Evolutionary conservation across 2,797 vertebrate genomes (phyloP).

Genomic region (Syngnathus rostellatus): DNA sequence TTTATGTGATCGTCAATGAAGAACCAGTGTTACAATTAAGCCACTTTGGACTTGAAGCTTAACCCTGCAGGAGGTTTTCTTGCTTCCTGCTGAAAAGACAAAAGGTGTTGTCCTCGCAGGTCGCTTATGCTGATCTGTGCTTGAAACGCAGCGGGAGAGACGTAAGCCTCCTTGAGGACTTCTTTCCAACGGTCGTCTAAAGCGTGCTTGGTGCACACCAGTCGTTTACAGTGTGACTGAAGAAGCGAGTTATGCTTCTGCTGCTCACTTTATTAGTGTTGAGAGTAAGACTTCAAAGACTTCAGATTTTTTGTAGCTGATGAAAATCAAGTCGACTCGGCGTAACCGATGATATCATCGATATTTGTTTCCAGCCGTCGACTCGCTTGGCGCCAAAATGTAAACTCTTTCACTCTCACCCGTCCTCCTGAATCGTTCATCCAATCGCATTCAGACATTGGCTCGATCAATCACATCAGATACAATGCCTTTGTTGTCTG

Average conservation of each 20-base stretch:
- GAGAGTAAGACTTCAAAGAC: not conserved
- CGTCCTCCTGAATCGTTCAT: too few species aligned
- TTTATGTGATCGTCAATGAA: slow-evolving; percentile 1
- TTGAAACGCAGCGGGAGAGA: slow-evolving; percentile 52
- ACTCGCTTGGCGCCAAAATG: too few species aligned
- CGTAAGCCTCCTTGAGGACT: slow-evolving; percentile 52
- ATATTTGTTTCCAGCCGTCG: too few species aligned
- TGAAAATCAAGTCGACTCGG: too few species aligned
- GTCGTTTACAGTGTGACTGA: slow-evolving; percentile 45
- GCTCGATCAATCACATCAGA: too few species aligned
- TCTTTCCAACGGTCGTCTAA: slow-evolving; percentile 54
- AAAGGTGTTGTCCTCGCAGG: slow-evolving; percentile 36
- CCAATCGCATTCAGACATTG: too few species aligned
- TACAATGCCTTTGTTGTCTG: too few species aligned
- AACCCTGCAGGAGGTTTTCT: not conserved
- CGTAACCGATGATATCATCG: too few species aligned
- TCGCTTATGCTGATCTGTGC: slow-evolving; percentile 42
- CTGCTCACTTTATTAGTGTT: not conserved
- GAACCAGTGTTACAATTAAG: slow-evolving; percentile 12
- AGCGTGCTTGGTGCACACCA: slow-evolving; percentile 41
- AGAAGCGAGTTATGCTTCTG: slow-evolving; percentile 44
- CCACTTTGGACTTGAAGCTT: slow-evolving; percentile 14
- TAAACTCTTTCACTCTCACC: too few species aligned
- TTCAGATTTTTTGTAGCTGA: too few species aligned
- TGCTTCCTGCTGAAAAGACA: slow-evolving; percentile 17